Evolutionary conservation across 2,113 vertebrate species (phyloP).

Genomic region (Oreochromis niloticus): DNA sequence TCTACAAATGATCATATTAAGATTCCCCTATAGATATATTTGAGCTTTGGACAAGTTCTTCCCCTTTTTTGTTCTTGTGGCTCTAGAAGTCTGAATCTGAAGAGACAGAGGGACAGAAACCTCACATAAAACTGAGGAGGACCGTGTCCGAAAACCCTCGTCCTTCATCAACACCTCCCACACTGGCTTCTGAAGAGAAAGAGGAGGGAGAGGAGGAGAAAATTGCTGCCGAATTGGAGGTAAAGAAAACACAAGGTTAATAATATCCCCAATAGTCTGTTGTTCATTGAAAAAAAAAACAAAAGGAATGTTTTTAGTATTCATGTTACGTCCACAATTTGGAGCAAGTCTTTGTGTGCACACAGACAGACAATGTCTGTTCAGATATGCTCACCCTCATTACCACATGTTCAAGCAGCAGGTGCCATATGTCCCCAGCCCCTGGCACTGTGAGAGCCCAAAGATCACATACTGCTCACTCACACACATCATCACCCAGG

Average conservation of each 20-base stretch:
- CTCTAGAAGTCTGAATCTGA: conserved; percentile 87
- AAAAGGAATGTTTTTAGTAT: conserved; percentile 2
- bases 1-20: not conserved
- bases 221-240: conserved; percentile 88
- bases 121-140: conserved; percentile 87
- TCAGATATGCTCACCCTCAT: conserved; percentile 29
- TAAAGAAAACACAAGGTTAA: conserved; percentile 38
- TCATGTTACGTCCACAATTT: not conserved
- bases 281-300: not conserved
- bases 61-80: not conserved
- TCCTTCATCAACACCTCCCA: conserved; percentile 89
- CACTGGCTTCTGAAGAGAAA: conserved; percentile 81
- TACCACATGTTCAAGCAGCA: conserved; percentile 64
- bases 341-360: not conserved
- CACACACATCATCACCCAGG: conserved; percentile 56
- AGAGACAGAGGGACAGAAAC: conserved; percentile 86
- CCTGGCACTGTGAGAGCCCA: conserved; percentile 35
- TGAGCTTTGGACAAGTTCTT: not conserved
- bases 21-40: not conserved
- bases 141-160: conserved; percentile 87
- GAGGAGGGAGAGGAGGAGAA: conserved; percentile 83
- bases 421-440: conserved; percentile 61
- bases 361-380: not conserved
- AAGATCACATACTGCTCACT: conserved; percentile 59
- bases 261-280: not conserved